phyloP scores from a whole-genome alignment of 2,888 invertebrate species.

The Thera britannica region DNA sequence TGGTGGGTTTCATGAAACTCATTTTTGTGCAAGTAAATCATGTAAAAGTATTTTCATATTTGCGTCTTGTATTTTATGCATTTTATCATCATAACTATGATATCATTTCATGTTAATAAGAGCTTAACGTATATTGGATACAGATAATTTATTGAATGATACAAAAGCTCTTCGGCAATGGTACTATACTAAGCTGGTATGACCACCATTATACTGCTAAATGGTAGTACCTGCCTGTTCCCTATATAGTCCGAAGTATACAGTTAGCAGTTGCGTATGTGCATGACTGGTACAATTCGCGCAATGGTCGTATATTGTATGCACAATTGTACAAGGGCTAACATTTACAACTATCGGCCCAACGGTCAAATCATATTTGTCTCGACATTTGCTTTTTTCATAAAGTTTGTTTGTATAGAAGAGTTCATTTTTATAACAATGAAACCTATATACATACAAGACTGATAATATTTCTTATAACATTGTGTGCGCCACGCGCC shows the following conservation, averaged over 20 bases:
- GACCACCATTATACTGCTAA: neutral
- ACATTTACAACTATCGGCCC: conserved; percentile 35
- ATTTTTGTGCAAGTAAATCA: no score
- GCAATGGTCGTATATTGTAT: conserved; percentile 33
- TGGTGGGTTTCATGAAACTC: neutral
- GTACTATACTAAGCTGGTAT: neutral
- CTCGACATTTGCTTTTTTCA: conserved; percentile 19
- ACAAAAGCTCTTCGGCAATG: neutral
- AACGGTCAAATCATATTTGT: conserved; percentile 23
- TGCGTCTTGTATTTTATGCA: neutral
- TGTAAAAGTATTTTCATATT: neutral
- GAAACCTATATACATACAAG: conserved; percentile 37
- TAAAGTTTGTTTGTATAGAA: conserved; percentile 36
- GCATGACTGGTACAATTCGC: conserved; percentile 14
- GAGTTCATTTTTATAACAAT: conserved; percentile 34
- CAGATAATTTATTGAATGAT: neutral
- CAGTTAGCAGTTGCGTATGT: conserved; percentile 5
- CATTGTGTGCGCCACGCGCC: conserved; percentile 39
- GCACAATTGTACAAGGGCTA: conserved; percentile 16
- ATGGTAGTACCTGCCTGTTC: conserved; percentile 1
- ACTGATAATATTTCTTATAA: conserved; percentile 32
- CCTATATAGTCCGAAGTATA: neutral
- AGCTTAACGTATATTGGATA: neutral
- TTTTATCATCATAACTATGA: neutral
- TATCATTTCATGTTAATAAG: neutral